Base-by-base conservation (phyloP, 2,888 invertebrate species). In the Netelia inedita region DNA sequence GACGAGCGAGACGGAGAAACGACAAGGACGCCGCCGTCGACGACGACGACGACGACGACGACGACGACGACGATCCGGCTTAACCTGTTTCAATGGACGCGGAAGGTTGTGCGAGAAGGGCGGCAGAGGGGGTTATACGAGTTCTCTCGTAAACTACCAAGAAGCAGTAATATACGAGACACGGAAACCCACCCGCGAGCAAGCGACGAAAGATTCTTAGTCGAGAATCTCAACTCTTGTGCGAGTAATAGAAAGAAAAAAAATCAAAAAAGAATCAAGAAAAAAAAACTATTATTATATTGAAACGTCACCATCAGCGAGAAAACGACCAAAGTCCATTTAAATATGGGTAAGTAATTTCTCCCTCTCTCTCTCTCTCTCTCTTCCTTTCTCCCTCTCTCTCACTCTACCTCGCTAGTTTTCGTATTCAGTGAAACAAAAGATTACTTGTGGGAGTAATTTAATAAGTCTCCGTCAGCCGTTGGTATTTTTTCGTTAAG, bases 81-180 rank as follows among this genome's bases (percentile, higher is more conserved):
- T 81, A 78, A 50, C 73, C 73, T 73, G 76, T 84, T 84, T 81
- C 61, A 35, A 50, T 19, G 46, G 59, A 43, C 21, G 63, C n/a
- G 19, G 16, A 35, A 28, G 41, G 16, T 10, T 74, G 23, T 61
- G 16, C 21, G 19, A 14, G 50, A 10, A 19, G 46, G 21, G 41
- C 59, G 57, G 35, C 10, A 16, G 68, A 59, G 28, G 46, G 19
- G 35, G 28, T 35, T 19, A 69, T 53, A 53, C 53, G 16, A 74
- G 80, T 72, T 76, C 41, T 68, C 50, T 79, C 74, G 55, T 74
- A 69, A 83, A 79, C 69, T 66, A 65, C 28, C 16, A 46, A 61
- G 69, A 78, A 74, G 46, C 21, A 14, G 73, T 68, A 68, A 53
- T 82, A 68, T 73, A 68, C 61, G 63, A 83, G 73, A 74, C 28